Evolutionary conservation across 2,113 vertebrate species (phyloP), one percentile per base, ranked within the genome.

Genomic region (Clarias magur): DNA sequence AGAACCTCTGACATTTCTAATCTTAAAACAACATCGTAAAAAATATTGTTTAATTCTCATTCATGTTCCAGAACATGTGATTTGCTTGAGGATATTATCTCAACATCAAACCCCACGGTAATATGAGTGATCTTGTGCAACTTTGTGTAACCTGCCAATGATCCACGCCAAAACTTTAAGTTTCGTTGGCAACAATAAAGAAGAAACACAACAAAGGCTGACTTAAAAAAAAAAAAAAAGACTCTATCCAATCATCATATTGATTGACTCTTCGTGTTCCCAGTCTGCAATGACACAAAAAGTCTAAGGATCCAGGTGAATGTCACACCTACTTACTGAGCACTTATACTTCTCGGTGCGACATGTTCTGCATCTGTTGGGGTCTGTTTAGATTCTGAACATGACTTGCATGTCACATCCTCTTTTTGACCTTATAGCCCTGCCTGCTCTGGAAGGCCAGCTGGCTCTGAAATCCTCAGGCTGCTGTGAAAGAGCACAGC

Each of bases 261-360:
- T 48, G 48, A 48, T 48, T 48, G 42, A 48, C 42, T 48, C 42
- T 48, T 48, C 42, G 6, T 48, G 48, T 48, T 48, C 48, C 48
- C 48, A 48, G 48, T 48, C 78, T 86, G 68, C 48, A 48, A 34
- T 75, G 53, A 7, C 73, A 76, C 78, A 65, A 89, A 73, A 91
- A 90, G 87, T 88, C 85, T 78, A 62, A 86, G 85, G 85, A 86
- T 87, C 79, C 80, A 75, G 84, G 72, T 73, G 86, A 91, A 91
- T 90, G 80, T 87, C 84, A 86, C 87, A 90, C 79, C 68, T 83
- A 65, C 89, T 81, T 85, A 82, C 48, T 67, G 75, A 63, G 30
- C 73, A 73, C 25, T 75, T 78, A 82, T 23, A 8, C 38, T 57
- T 63, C 38, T 76, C 38, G 11, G 6, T 13, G n/a, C 42, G 17